Evolutionary conservation across 2,797 vertebrate species (phyloP).

Genomic region (Sebastes itinus): DNA sequence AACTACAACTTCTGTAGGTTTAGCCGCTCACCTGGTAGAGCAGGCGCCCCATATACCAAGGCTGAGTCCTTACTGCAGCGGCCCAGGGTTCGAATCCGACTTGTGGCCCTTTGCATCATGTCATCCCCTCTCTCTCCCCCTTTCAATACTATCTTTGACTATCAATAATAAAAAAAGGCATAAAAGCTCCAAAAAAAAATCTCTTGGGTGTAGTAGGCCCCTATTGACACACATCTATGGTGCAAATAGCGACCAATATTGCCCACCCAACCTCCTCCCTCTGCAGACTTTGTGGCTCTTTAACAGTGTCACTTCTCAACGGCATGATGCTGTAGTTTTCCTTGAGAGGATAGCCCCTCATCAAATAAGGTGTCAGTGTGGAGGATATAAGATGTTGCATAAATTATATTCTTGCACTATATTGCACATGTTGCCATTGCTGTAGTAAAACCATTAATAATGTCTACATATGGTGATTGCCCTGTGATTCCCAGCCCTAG

Average conservation of each 20-base stretch:
- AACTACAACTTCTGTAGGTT: no score
- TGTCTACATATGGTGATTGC: neutral
- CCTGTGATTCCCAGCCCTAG: neutral
- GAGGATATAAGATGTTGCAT: neutral
- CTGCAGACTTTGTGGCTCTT: neutral
- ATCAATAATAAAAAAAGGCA: no score
- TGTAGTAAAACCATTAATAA: neutral
- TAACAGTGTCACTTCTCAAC: neutral
- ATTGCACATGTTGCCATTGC: neutral
- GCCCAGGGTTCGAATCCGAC: fast-evolving
- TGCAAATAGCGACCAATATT: neutral
- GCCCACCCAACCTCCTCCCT: neutral
- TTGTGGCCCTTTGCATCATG: fast-evolving
- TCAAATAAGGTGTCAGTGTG: neutral
- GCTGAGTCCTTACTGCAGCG: no score
- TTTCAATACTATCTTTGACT: no score
- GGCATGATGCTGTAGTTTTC: neutral
- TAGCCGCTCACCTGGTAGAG: no score
- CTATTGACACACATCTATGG: no score
- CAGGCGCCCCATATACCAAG: no score
- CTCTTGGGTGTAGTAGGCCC: no score
- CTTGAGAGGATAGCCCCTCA: neutral
- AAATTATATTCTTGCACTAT: neutral
- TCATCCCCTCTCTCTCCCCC: no score
- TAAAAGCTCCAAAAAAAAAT: no score